A percentile compares a stretch with the other conserved stretches of the same genome.
Evolutionary conservation across 1,140 invertebrate species (phyloP).

Genomic region (Euborellia annulipes): DNA sequence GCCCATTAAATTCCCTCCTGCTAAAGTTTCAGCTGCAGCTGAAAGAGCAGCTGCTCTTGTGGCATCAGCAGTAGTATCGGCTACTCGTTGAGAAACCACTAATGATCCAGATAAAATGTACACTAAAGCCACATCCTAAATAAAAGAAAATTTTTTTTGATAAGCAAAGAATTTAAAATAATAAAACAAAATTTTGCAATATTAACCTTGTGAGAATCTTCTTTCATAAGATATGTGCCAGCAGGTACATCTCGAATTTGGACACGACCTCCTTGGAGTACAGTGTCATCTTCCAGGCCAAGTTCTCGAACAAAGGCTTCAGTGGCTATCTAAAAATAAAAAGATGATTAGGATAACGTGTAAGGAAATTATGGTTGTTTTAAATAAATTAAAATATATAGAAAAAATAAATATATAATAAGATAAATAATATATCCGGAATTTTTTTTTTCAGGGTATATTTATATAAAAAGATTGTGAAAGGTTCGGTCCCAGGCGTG

Average conservation of each 20-base stretch:
- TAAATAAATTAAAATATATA: no score
- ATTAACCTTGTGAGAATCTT: conserved; percentile 66
- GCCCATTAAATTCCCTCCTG: not conserved
- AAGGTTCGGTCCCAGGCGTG: no score
- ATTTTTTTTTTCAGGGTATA: no score
- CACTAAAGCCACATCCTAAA: conserved; percentile 70
- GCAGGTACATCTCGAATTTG: conserved; percentile 63
- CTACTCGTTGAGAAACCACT: conserved; percentile 58
- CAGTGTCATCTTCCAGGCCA: conserved; percentile 49
- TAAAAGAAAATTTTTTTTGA: conserved; percentile 9
- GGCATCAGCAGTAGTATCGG: conserved; percentile 44
- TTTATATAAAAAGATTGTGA: no score
- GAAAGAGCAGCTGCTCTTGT: not conserved
- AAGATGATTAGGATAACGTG: no score
- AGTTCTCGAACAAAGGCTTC: conserved; percentile 68
- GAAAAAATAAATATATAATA: no score
- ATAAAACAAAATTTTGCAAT: no score
- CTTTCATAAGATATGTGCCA: conserved; percentile 65
- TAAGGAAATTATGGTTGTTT: no score
- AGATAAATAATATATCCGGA: no score
- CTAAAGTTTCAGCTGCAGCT: not conserved
- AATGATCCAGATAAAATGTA: conserved; percentile 76
- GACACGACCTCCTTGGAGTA: conserved; percentile 49
- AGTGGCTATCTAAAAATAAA: conserved; percentile 50
- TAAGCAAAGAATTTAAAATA: no score